phyloP scores from a whole-genome alignment of 2,888 invertebrate species.

The Stramonita haemastoma region DNA sequence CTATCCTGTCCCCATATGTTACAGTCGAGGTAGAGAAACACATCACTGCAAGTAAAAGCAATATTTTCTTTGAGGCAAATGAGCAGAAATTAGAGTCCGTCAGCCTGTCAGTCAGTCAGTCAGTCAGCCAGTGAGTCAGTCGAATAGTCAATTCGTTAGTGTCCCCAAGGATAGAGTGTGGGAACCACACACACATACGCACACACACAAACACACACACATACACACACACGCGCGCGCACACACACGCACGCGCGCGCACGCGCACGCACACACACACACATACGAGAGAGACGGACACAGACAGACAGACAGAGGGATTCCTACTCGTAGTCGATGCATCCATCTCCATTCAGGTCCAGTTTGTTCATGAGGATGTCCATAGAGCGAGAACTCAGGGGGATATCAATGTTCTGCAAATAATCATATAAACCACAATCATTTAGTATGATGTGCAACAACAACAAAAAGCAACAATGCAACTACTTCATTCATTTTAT shows the following conservation, averaged over 20 bases:
- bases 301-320: not conserved
- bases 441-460: too few species aligned
- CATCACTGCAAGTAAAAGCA: too few species aligned
- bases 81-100: too few species aligned
- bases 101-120: too few species aligned
- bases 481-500: too few species aligned
- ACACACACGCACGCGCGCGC: not conserved
- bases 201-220: not conserved
- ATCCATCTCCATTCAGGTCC: constrained; percentile 64
- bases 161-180: too few species aligned
- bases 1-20: too few species aligned
- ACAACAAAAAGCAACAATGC: too few species aligned
- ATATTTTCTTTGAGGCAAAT: too few species aligned
- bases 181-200: not conserved
- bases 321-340: constrained; percentile 65
- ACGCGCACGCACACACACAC: not conserved
- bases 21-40: too few species aligned
- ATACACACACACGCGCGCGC: not conserved
- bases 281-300: not conserved
- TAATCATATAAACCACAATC: not conserved
- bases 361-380: constrained; percentile 66
- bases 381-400: constrained; percentile 63
- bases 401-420: constrained; percentile 63
- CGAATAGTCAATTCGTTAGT: too few species aligned
- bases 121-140: too few species aligned